Percentiles rank a stretch among this genome's conserved stretches.
Conservation (phyloP, 1,140 invertebrate genomes). For the Achroia grisella region DNA sequence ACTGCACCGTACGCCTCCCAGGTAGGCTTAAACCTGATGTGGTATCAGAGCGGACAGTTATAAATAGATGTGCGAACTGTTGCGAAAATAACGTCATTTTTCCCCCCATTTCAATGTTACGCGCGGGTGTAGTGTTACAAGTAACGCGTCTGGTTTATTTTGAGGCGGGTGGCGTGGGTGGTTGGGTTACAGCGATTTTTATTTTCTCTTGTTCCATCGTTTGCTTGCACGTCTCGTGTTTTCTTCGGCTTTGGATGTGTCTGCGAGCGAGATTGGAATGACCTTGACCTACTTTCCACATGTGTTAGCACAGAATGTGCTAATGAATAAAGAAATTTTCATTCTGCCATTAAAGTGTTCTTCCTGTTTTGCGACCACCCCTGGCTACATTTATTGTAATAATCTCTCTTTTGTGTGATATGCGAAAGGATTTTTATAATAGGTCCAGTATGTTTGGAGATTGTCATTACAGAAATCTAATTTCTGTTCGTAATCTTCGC, state of each 20-base stretch:
- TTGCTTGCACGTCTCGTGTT: neutral
- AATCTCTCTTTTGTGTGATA: too few species aligned
- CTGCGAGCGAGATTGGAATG: slow-evolving; percentile 16
- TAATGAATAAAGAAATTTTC: too few species aligned
- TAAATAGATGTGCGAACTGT: slow-evolving; percentile 22
- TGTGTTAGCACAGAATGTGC: neutral
- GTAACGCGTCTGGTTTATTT: slow-evolving; percentile 62
- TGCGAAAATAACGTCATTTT: slow-evolving; percentile 32
- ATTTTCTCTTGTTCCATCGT: slow-evolving; percentile 9
- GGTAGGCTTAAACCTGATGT: slow-evolving; percentile 21
- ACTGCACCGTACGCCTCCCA: slow-evolving; percentile 15
- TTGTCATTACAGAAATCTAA: too few species aligned
- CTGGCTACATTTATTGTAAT: too few species aligned
- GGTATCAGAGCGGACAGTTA: slow-evolving; percentile 1
- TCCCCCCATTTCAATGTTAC: slow-evolving; percentile 29
- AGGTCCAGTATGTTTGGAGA: too few species aligned
- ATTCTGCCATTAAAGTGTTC: too few species aligned
- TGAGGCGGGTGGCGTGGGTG: slow-evolving; percentile 39
- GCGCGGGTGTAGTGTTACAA: slow-evolving; percentile 54
- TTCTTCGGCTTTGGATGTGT: neutral
- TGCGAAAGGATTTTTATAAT: too few species aligned
- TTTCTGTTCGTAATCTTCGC: too few species aligned
- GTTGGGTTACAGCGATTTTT: slow-evolving; percentile 16
- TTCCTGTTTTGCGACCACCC: too few species aligned
- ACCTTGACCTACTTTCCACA: slow-evolving; percentile 51